Evolutionary conservation across 2,113 vertebrate species (phyloP).

Genomic region (Misgurnus mizolepis): DNA sequence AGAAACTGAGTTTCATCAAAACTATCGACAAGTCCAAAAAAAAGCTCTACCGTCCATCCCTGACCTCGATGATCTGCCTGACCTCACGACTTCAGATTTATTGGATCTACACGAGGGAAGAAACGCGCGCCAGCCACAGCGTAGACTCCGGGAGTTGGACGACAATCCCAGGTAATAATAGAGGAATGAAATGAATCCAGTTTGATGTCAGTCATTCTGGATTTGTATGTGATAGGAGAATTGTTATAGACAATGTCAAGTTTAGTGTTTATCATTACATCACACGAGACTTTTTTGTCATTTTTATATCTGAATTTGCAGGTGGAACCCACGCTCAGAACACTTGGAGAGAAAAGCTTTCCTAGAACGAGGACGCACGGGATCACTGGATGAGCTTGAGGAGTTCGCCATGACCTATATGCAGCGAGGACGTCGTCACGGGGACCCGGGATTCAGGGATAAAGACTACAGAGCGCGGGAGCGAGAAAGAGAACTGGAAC

Average conservation of each 20-base stretch:
- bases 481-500: conserved; percentile 58
- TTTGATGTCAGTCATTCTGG: not conserved
- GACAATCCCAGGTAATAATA: conserved; percentile 55
- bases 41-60: conserved; percentile 84
- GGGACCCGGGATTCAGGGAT: conserved; percentile 65
- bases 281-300: too few relatives aligned
- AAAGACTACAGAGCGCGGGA: conserved; percentile 61
- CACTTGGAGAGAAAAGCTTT: conserved; percentile 90
- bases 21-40: conserved; percentile 82
- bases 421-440: conserved; percentile 63
- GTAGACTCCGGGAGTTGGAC: conserved; percentile 56
- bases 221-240: too few relatives aligned
- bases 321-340: conserved; percentile 91
- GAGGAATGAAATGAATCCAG: not conserved
- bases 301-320: conserved; percentile 55
- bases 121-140: conserved; percentile 66
- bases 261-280: not conserved
- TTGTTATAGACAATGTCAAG: too few relatives aligned
- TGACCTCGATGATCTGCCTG: conserved; percentile 76
- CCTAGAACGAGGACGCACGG: conserved; percentile 77
- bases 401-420: conserved; percentile 85
- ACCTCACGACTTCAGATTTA: conserved; percentile 72
- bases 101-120: conserved; percentile 66
- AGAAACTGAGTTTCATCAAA: conserved; percentile 81
- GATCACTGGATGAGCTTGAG: conserved; percentile 92